phyloP scores from a whole-genome alignment of 2,888 invertebrate species.

The Pseudococcus longispinus region DNA sequence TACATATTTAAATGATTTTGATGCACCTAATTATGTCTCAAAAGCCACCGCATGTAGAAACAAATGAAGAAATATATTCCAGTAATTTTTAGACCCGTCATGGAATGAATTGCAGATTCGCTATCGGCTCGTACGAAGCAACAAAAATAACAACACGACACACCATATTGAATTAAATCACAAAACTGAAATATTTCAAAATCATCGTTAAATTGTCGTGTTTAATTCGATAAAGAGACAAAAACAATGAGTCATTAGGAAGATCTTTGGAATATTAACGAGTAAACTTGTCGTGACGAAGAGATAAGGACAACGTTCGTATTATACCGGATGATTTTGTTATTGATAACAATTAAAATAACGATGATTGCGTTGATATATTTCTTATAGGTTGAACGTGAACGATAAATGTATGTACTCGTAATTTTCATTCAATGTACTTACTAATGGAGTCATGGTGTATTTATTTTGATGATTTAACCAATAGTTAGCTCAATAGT shows the following conservation, averaged over 20 bases:
- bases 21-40: too few species aligned
- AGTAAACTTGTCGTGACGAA: not conserved
- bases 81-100: not conserved
- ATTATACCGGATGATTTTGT: not conserved
- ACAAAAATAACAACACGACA: not conserved
- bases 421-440: too few species aligned
- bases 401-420: not conserved
- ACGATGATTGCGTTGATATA: constrained; percentile 1
- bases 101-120: not conserved
- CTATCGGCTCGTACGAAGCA: too few species aligned
- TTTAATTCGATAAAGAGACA: not conserved
- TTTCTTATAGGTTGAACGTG: not conserved
- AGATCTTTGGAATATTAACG: not conserved
- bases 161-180: not conserved
- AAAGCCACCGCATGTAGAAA: too few species aligned
- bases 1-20: too few species aligned
- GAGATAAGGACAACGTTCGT: not conserved
- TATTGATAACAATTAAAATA: constrained; percentile 16
- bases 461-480: not conserved
- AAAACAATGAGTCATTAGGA: not conserved
- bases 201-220: not conserved
- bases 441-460: too few species aligned
- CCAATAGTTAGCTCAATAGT: not conserved
- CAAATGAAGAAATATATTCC: not conserved
- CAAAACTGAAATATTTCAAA: not conserved